Conservation (phyloP, 2,113 vertebrate genomes). For the Daubentonia madagascariensis region DNA sequence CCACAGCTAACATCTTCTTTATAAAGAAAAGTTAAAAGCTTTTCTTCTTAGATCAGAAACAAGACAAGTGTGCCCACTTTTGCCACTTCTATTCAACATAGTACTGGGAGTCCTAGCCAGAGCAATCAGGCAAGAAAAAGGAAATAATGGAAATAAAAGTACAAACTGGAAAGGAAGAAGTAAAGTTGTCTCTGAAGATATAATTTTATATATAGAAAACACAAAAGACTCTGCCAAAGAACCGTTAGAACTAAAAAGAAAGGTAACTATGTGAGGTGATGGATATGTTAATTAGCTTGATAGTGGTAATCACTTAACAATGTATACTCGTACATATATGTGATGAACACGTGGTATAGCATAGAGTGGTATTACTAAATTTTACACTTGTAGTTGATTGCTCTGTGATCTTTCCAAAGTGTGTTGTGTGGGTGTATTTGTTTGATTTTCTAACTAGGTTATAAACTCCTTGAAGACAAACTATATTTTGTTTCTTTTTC, state of each 20-base stretch:
- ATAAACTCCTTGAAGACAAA: not conserved
- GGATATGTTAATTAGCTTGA: not conserved
- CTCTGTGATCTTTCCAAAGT: not conserved
- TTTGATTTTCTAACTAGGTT: constrained; percentile 5
- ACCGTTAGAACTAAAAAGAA: not conserved
- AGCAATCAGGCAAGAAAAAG: not conserved
- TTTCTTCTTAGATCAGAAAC: not conserved
- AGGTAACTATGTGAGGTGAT: not conserved
- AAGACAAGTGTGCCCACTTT: not conserved
- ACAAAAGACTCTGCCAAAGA: not conserved
- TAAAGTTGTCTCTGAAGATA: not conserved
- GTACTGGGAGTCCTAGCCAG: not conserved
- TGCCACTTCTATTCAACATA: not conserved
- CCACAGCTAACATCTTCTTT: not conserved
- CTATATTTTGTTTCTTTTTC: not conserved
- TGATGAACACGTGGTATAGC: not conserved
- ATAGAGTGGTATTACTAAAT: not conserved
- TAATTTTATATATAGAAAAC: not conserved
- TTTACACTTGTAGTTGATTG: not conserved
- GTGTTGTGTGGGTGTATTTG: not conserved
- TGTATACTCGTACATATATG: not conserved
- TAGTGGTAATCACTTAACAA: not conserved
- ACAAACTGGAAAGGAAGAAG: not conserved
- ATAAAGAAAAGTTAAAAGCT: not conserved
- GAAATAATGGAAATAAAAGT: not conserved